phyloP scores from a whole-genome alignment of 2,888 invertebrate species.

The Ecliptopera silaceata region DNA sequence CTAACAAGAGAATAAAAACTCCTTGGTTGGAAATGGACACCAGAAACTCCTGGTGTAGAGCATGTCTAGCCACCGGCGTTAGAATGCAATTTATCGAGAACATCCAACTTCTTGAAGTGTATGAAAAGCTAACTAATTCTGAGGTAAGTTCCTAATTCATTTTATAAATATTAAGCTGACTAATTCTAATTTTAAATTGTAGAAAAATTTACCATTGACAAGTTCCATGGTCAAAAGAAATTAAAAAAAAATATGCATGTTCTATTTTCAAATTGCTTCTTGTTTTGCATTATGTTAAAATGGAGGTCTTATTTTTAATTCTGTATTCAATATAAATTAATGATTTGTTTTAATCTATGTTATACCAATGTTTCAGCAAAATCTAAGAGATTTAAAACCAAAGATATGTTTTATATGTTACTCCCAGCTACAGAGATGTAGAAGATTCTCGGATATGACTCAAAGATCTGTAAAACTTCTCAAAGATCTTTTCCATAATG shows the following conservation, averaged over 20 bases:
- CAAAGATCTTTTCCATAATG: constrained; percentile 7
- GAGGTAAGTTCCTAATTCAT: constrained; percentile 3
- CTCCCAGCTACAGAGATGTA: constrained; percentile 8
- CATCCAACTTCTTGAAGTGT: constrained; percentile 6
- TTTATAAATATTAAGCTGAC: no score
- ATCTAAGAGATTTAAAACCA: not conserved
- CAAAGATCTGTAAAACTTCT: constrained; percentile 15
- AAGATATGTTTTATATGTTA: constrained; percentile 16
- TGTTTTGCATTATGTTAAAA: no score
- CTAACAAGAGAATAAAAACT: no score
- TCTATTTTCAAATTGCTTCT: no score
- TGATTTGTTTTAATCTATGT: no score
- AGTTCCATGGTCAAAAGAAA: no score
- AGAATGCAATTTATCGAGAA: constrained; percentile 12
- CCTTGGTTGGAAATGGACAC: no score
- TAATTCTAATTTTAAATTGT: no score
- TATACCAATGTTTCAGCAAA: constrained; percentile 13
- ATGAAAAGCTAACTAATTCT: constrained; percentile 9
- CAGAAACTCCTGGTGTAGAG: constrained; percentile 4
- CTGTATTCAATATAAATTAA: no score
- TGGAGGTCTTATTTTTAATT: no score
- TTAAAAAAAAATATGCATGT: no score
- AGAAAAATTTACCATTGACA: no score
- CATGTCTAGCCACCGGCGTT: constrained; percentile 5
- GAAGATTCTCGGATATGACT: constrained; percentile 4